phyloP scores from a whole-genome alignment of 2,113 vertebrate genomes.

The Struthio camelus region DNA sequence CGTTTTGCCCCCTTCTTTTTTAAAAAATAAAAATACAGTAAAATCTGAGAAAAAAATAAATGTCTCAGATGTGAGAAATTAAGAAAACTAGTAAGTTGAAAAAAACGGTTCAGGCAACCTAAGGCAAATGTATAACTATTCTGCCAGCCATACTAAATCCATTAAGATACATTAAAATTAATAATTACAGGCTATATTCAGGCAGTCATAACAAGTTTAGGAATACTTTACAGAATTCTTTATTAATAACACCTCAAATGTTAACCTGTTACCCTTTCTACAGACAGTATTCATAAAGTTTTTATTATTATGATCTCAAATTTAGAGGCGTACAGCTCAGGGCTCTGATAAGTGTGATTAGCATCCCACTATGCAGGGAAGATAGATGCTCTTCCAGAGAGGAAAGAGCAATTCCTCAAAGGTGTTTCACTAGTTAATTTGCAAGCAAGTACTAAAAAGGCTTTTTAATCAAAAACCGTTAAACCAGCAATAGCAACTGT shows the following conservation, averaged over 20 bases:
- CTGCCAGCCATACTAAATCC: neutral
- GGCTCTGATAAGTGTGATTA: neutral
- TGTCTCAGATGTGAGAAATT: neutral
- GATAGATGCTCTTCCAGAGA: neutral
- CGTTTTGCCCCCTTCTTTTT: neutral
- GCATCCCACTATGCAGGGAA: neutral
- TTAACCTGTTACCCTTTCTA: neutral
- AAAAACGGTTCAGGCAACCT: neutral
- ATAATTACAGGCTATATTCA: conserved; percentile 13
- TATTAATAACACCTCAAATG: neutral
- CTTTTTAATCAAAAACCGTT: neutral
- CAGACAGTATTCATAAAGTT: neutral
- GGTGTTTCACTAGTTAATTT: neutral
- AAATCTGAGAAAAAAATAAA: neutral
- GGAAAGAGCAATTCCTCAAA: neutral
- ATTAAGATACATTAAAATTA: conserved; percentile 15
- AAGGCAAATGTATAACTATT: neutral
- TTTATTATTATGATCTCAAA: neutral
- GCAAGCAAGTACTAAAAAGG: neutral
- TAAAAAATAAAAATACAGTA: neutral
- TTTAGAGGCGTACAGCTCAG: neutral
- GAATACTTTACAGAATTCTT: neutral
- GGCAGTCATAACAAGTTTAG: neutral
- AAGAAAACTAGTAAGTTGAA: neutral
- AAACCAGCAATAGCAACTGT: neutral